These are phyloP conservation scores for Merodon equestris DNA, from an alignment of 2,888 invertebrate genomes.

Conservation along the genomic window DNA sequence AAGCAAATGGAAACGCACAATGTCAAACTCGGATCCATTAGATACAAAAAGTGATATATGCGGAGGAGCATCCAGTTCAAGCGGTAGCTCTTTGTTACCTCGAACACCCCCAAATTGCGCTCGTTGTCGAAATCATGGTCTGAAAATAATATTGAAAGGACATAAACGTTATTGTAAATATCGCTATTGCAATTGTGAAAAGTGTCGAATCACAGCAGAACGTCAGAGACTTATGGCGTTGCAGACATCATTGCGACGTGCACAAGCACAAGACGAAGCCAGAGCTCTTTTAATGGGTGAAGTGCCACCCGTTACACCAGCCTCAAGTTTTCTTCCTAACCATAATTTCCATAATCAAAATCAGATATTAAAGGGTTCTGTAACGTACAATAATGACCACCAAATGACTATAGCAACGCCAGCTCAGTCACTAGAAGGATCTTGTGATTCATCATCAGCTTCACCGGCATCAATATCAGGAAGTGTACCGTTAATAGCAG, in stretches of 20 bases:
- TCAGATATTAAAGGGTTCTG: constrained; percentile 71
- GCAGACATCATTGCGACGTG: constrained; percentile 90
- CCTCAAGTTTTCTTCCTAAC: constrained; percentile 71
- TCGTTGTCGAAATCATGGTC: constrained; percentile 94
- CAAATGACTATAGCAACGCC: constrained; percentile 77
- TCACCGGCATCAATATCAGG: constrained; percentile 81
- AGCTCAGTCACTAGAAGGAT: constrained; percentile 78
- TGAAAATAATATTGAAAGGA: constrained; percentile 92
- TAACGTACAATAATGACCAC: constrained; percentile 74
- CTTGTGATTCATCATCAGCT: constrained; percentile 83
- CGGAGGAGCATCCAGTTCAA: constrained; percentile 79
- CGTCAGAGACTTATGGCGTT: constrained; percentile 93
- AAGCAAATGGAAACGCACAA: constrained; percentile 78
- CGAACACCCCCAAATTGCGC: constrained; percentile 95
- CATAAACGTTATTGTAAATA: constrained; percentile 95
- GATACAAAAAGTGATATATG: constrained; percentile 80
- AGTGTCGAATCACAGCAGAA: constrained; percentile 92
- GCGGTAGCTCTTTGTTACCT: constrained; percentile 82
- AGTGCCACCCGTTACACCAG: constrained; percentile 78
- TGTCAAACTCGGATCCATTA: constrained; percentile 80
- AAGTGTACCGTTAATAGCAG: constrained; percentile 74
- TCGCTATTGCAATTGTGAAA: constrained; percentile 90
- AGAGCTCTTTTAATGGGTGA: constrained; percentile 80
- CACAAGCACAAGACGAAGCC: constrained; percentile 91
- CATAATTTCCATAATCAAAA: constrained; percentile 78